Percentiles rank a stretch among this genome's conserved stretches.
Evolutionary conservation across 2,888 invertebrate genomes (phyloP).

Genomic region (Liopterus haemorrhoidalis): DNA sequence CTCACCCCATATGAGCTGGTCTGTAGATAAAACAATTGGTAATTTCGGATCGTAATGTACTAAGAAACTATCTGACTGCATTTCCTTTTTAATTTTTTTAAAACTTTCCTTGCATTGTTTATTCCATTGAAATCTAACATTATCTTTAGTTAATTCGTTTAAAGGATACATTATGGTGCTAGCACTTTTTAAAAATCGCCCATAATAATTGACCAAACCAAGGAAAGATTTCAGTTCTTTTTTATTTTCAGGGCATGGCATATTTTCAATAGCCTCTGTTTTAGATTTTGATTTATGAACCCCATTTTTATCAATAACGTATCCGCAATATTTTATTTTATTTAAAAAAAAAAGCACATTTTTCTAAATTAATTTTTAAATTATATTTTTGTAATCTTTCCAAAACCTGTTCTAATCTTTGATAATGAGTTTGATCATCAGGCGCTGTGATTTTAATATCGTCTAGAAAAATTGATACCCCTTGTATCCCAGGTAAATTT

Average conservation of each 20-base stretch:
- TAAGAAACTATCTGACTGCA: slow-evolving; percentile 30
- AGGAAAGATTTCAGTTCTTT: slow-evolving; percentile 35
- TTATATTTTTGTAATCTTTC: slow-evolving; percentile 28
- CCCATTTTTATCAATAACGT: slow-evolving; percentile 34
- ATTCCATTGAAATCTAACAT: slow-evolving; percentile 32
- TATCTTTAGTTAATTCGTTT: slow-evolving; percentile 32
- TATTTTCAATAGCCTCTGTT: slow-evolving; percentile 33
- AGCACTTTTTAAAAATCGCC: slow-evolving; percentile 36
- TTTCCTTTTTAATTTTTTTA: slow-evolving; percentile 31
- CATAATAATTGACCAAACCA: slow-evolving; percentile 38
- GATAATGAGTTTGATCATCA: slow-evolving; percentile 27
- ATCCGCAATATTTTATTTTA: slow-evolving; percentile 33
- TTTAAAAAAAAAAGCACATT: slow-evolving; percentile 33
- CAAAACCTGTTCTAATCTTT: slow-evolving; percentile 29
- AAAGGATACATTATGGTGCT: slow-evolving; percentile 34
- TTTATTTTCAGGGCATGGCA: slow-evolving; percentile 29
- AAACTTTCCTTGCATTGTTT: slow-evolving; percentile 31
- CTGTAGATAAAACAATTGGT: slow-evolving; percentile 32
- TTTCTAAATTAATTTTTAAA: slow-evolving; percentile 31
- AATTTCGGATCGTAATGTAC: slow-evolving; percentile 34
- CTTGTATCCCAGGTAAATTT: slow-evolving; percentile 29
- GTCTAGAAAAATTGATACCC: slow-evolving; percentile 28
- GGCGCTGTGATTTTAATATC: slow-evolving; percentile 26
- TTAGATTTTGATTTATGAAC: slow-evolving; percentile 35
- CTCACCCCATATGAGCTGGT: slow-evolving; percentile 34